phyloP scores from a whole-genome alignment of 2,797 vertebrate genomes.

The Arremon aurantiirostris region DNA sequence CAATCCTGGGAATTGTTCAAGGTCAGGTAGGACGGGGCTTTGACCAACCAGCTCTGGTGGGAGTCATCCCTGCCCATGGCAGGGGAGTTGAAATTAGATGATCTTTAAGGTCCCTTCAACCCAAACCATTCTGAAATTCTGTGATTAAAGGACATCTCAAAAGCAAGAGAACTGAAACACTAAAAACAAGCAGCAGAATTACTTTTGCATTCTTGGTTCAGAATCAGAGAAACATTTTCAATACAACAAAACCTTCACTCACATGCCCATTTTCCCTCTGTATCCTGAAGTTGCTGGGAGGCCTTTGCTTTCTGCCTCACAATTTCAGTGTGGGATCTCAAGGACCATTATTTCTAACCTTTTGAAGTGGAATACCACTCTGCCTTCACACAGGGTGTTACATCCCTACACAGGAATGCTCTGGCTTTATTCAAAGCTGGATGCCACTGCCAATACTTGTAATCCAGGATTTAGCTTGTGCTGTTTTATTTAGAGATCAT shows the following conservation, averaged over 20 bases:
- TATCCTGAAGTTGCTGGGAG: not conserved
- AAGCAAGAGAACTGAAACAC: not conserved
- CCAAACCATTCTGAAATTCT: not conserved
- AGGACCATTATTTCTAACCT: not conserved
- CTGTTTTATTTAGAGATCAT: not conserved
- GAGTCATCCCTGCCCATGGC: not conserved
- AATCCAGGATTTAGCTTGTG: not conserved
- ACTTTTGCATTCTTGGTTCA: not conserved
- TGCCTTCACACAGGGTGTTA: not conserved
- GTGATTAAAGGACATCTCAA: not conserved
- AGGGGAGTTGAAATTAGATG: not conserved
- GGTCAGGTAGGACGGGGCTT: not conserved
- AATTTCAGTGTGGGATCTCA: not conserved
- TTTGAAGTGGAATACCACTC: not conserved
- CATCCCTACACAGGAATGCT: not conserved
- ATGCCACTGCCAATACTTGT: not conserved
- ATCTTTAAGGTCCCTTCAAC: not conserved
- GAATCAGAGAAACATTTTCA: not conserved
- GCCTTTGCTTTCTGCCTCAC: not conserved
- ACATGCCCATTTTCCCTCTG: rapidly evolving
- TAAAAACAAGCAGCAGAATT: not conserved
- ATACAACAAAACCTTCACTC: not conserved
- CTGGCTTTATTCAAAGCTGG: not conserved
- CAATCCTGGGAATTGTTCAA: not conserved
- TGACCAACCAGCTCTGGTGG: not conserved